Evolutionary conservation across 2,797 vertebrate genomes (phyloP).

Genomic region (Myripristis jacobus): DNA sequence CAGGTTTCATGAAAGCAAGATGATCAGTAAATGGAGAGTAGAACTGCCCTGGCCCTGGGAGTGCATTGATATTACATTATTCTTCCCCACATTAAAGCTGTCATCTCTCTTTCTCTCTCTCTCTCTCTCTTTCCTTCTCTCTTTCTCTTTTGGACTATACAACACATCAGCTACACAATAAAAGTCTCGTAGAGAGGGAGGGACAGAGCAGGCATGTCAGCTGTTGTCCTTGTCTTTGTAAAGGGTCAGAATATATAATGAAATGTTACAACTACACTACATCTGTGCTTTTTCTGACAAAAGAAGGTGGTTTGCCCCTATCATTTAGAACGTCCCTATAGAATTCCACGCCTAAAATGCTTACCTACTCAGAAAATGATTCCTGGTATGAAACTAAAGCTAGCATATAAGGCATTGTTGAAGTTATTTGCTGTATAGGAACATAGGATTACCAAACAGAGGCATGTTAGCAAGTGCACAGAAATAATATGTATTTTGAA

Average conservation of each 20-base stretch:
- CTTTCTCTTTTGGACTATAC: slow-evolving; percentile 42
- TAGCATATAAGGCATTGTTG: neutral
- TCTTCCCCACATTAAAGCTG: slow-evolving; percentile 68
- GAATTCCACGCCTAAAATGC: neutral
- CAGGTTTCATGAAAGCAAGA: slow-evolving; percentile 55
- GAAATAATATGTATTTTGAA: neutral
- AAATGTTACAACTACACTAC: neutral
- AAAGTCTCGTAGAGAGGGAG: slow-evolving; percentile 52
- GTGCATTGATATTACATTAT: slow-evolving; percentile 52
- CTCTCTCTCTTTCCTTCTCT: slow-evolving; percentile 59
- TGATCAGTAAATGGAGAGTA: slow-evolving; percentile 65
- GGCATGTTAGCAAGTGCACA: neutral
- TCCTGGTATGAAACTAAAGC: neutral
- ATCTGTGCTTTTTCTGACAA: neutral
- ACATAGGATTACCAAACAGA: neutral
- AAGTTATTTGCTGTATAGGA: neutral
- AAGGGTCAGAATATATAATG: slow-evolving; percentile 40
- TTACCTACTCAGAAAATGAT: neutral
- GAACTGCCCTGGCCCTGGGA: slow-evolving; percentile 32
- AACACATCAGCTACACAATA: slow-evolving; percentile 44
- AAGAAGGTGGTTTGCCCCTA: slow-evolving; percentile 24
- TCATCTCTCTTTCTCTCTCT: slow-evolving; percentile 42
- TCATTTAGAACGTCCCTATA: neutral
- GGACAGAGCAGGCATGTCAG: slow-evolving; percentile 65
- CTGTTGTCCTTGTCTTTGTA: slow-evolving; percentile 68